Evolutionary conservation across 1,140 invertebrate species (phyloP).

Genomic region (Drosophila navojoa): DNA sequence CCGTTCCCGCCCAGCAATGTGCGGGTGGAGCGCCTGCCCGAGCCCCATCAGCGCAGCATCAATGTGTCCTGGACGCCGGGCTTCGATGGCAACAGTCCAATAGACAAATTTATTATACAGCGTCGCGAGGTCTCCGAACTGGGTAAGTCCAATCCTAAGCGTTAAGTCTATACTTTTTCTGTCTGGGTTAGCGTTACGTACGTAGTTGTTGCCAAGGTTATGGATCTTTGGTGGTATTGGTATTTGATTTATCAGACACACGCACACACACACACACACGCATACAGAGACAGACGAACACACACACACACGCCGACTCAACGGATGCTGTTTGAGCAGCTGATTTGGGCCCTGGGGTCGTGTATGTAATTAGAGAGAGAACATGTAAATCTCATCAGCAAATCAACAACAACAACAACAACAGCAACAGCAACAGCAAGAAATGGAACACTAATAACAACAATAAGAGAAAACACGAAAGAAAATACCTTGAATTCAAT

Average conservation of each 20-base stretch:
- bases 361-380: slow-evolving; percentile 21
- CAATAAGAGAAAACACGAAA: neutral
- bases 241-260: slow-evolving; percentile 48
- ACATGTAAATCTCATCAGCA: slow-evolving; percentile 22
- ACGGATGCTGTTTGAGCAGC: neutral
- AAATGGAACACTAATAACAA: neutral
- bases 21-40: slow-evolving; percentile 88
- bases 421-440: neutral
- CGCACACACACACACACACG: neutral
- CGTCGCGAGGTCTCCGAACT: slow-evolving; percentile 93
- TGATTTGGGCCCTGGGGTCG: slow-evolving; percentile 6
- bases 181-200: slow-evolving; percentile 1
- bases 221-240: slow-evolving; percentile 40
- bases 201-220: slow-evolving; percentile 25
- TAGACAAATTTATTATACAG: slow-evolving; percentile 96
- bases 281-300: no score
- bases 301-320: neutral
- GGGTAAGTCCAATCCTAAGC: slow-evolving; percentile 85
- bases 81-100: slow-evolving; percentile 98
- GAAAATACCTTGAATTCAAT: neutral
- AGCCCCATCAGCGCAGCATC: slow-evolving; percentile 88
- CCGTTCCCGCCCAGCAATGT: slow-evolving; percentile 96
- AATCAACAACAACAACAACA: slow-evolving; percentile 5
- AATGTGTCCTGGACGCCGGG: slow-evolving; percentile 97
- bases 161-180: neutral